Evolutionary conservation across 2,888 invertebrate species (phyloP), one percentile per base, ranked within the genome.

Genomic region (Alsophila aescularia): DNA sequence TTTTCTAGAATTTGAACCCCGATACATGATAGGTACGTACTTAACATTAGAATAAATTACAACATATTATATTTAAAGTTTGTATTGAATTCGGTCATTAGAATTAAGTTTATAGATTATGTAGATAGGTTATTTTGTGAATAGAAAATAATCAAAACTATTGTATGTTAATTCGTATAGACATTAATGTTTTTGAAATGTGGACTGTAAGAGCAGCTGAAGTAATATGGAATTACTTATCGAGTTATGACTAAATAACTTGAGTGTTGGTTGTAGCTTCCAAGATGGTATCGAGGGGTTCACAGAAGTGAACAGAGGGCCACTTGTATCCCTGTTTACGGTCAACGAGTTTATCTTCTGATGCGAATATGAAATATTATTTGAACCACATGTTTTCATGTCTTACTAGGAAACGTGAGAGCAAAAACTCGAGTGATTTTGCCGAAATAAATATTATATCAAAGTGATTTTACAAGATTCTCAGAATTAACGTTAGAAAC

Each of bases 321-420:
- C 73, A 81, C 76, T 85, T 90, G 85, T 89, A 81, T 69, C 60
- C 57, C 64, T 64, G 69, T 76, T 76, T 72, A 79, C 84, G 85
- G 85, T 80, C 83, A 77, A 68, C 70, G 81, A 63, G 71, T 79
- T 69, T 49, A 58, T 62, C 52, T 44, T 69, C 68, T 73, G 70
- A 67, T 66, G 75, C 75, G 70, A 79, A 84, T 87, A 88, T 88
- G 82, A 83, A 88, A 86, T 90, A 90, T 87, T 83, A 90, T 88
- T 73, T 69, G 74, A 81, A 84, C 75, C 91, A 91, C 74, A 86
- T 91, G 90, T 76, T 64, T 69, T 66, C 55, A 56, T 34, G 60
- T 67, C 67, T 58, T 67, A 58, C 66, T 60, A 62, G 54, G 67
- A 55, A 65, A 58, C 39, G 10, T 14, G 4, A 40, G n/a, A 12